A percentile compares a stretch with the other conserved stretches of the same genome.
These are phyloP conservation scores for Apotomis turbidana DNA, from an alignment of 2,888 invertebrate species.

Conservation along the genomic window DNA sequence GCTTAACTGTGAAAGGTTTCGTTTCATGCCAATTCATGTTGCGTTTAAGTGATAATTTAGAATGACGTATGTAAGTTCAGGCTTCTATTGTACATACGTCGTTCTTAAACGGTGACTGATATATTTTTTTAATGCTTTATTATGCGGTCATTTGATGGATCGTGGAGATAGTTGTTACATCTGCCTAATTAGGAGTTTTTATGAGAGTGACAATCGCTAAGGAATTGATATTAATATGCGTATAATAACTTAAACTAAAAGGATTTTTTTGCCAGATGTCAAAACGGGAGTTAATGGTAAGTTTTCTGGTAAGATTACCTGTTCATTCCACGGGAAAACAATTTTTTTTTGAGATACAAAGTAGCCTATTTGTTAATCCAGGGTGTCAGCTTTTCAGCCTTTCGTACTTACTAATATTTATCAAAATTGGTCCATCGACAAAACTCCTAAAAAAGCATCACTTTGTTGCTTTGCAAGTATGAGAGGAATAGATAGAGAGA, in stretches of 20 bases:
- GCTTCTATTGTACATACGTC: conserved; percentile 19
- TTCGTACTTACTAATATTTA: too few species aligned
- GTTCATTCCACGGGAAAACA: too few species aligned
- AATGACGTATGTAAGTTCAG: conserved; percentile 41
- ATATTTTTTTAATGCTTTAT: conserved; percentile 50
- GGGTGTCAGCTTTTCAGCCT: too few species aligned
- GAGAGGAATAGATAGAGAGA: too few species aligned
- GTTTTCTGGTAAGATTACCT: too few species aligned
- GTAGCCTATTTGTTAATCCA: too few species aligned
- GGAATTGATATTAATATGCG: not conserved
- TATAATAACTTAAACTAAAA: not conserved
- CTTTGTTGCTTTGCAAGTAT: too few species aligned
- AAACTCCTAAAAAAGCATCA: too few species aligned
- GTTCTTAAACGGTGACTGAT: conserved; percentile 37
- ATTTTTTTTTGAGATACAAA: too few species aligned
- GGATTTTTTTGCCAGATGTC: not conserved
- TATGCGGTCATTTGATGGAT: conserved; percentile 33
- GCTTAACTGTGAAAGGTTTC: conserved; percentile 45
- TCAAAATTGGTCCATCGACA: too few species aligned
- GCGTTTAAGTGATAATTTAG: conserved; percentile 32
- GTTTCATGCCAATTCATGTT: conserved; percentile 55
- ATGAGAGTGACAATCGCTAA: conserved; percentile 14
- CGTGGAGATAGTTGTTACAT: conserved; percentile 32
- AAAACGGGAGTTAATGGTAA: too few species aligned
- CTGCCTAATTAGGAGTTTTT: conserved; percentile 39